phyloP scores from a whole-genome alignment of 1,140 invertebrate species.

The Seison nebaliae region DNA sequence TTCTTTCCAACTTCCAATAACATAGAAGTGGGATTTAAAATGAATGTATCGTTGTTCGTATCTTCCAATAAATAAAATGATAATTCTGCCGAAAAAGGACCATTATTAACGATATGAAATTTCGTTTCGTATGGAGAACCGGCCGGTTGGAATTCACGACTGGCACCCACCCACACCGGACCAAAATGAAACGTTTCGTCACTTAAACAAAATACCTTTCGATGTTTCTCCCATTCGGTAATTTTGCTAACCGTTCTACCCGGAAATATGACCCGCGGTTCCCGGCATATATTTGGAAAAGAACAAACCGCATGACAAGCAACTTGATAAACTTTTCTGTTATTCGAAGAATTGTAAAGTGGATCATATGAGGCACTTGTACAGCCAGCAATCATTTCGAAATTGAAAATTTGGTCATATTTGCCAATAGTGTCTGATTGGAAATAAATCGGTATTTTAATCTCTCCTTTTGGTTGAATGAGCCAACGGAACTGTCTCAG shows the following conservation, averaged over 20 bases:
- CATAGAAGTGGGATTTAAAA: constrained; percentile 26
- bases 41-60: constrained; percentile 21
- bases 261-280: constrained; percentile 20
- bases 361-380: too few relatives aligned
- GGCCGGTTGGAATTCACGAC: constrained; percentile 22
- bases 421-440: constrained; percentile 26
- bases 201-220: constrained; percentile 26
- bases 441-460: constrained; percentile 20
- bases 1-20: constrained; percentile 21
- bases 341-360: too few relatives aligned
- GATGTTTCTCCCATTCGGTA: constrained; percentile 23
- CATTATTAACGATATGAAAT: constrained; percentile 24
- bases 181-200: constrained; percentile 28
- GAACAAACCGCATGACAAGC: constrained; percentile 27
- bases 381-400: constrained; percentile 28
- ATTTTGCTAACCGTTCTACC: constrained; percentile 19
- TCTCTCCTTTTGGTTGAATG: constrained; percentile 21
- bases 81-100: constrained; percentile 24
- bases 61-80: constrained; percentile 28
- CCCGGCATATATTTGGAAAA: constrained; percentile 27
- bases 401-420: constrained; percentile 29
- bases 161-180: constrained; percentile 24
- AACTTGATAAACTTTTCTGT: constrained; percentile 24
- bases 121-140: constrained; percentile 26
- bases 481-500: constrained; percentile 24